These are phyloP conservation scores for Spizaetus ornatus DNA, from an alignment of 2,113 vertebrate species.

Conservation along the genomic window DNA sequence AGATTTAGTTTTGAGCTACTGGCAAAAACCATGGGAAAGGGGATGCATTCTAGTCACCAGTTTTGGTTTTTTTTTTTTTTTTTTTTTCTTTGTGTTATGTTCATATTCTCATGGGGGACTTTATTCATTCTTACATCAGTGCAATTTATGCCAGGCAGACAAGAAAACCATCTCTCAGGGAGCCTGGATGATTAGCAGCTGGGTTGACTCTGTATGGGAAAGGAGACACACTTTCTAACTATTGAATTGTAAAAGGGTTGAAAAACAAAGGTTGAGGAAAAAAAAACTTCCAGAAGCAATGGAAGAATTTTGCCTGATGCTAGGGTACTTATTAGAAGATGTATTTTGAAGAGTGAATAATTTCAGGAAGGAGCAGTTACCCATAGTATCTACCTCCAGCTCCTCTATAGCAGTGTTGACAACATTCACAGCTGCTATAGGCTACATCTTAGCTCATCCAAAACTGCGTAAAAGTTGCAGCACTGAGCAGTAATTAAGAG, in stretches of 20 bases:
- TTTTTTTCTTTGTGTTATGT: not conserved
- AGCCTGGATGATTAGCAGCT: not conserved
- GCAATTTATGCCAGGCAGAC: not conserved
- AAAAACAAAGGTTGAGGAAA: not conserved
- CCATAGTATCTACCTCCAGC: not conserved
- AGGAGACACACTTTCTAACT: not conserved
- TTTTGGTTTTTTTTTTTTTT: too few relatives aligned
- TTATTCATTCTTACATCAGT: not conserved
- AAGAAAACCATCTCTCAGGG: not conserved
- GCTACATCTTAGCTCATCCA: not conserved
- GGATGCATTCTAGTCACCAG: not conserved
- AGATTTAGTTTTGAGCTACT: not conserved
- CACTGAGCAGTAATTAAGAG: not conserved
- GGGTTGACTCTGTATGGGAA: not conserved
- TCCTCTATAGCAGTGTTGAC: not conserved
- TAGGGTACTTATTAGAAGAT: not conserved
- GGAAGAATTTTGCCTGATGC: not conserved
- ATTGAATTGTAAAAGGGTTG: not conserved
- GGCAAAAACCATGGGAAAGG: not conserved
- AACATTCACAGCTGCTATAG: not conserved
- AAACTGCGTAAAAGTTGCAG: not conserved
- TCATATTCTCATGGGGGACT: not conserved
- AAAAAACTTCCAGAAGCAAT: not conserved
- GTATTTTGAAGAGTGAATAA: not conserved
- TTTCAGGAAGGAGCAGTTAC: not conserved